phyloP scores from a whole-genome alignment of 2,888 invertebrate species.

The Thecophora atra region DNA sequence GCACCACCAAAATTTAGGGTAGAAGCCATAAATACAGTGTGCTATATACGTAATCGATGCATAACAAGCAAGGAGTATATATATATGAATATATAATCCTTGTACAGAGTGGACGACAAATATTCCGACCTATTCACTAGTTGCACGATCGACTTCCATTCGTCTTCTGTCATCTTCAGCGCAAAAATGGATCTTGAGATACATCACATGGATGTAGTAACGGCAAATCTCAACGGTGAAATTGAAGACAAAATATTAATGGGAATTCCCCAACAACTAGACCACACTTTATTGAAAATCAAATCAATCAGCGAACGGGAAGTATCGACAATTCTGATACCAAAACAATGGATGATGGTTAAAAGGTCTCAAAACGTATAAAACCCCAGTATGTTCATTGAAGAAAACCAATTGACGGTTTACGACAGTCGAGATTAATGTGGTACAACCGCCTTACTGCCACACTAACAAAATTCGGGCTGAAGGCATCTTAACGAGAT shows the following conservation, averaged over 20 bases:
- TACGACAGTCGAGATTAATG: slow-evolving; percentile 22
- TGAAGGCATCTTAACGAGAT: slow-evolving; percentile 1
- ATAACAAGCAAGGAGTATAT: not conserved
- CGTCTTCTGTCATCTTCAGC: not conserved
- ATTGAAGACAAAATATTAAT: slow-evolving; percentile 35
- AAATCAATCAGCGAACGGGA: slow-evolving; percentile 4
- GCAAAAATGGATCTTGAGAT: not conserved
- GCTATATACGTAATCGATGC: slow-evolving; percentile 1
- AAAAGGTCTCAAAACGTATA: not conserved
- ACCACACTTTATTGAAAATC: not conserved
- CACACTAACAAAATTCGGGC: not conserved
- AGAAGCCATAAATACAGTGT: not conserved
- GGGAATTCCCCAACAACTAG: slow-evolving; percentile 10
- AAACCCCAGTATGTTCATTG: slow-evolving; percentile 27
- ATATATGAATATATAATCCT: too few species aligned
- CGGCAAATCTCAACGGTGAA: too few species aligned
- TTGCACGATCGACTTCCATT: not conserved
- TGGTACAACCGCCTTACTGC: slow-evolving; percentile 34
- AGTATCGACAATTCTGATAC: not conserved
- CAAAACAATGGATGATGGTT: slow-evolving; percentile 15
- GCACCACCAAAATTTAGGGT: not conserved
- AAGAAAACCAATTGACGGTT: slow-evolving; percentile 33
- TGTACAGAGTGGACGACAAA: not conserved
- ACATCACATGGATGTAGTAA: too few species aligned
- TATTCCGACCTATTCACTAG: not conserved